Base-by-base conservation (phyloP, 37 sponge, comb jelly and placozoan species). In the Haliclona indistincta region DNA sequence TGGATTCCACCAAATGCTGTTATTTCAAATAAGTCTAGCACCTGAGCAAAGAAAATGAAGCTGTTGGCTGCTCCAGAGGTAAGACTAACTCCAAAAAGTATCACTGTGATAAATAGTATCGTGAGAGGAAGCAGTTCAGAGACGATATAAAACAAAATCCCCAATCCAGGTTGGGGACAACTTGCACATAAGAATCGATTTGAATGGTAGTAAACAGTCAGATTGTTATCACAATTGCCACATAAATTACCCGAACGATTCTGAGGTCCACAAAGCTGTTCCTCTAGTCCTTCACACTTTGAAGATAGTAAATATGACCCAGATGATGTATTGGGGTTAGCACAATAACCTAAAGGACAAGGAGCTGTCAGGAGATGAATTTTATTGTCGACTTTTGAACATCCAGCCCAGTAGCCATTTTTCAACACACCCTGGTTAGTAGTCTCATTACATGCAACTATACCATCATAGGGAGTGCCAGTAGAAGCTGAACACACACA, bases 351-450 rank as follows among this genome's bases (percentile, higher is more conserved):
- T 7, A 68, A 34, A 20, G 79, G 79, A 78, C 79, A 78, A 41
- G 67, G 53, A 29, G 54, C 60, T 2, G 79, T 78, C 1, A 56
- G 22, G 22, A 78, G 22, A 8, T 4, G 4, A 25, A 2, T 26
- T 2, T 53, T 53, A 47, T 22, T 23, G 11, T 28, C 37, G 2
- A 63, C 29, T n/a, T n/a, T n/a, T n/a, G n/a, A n/a, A 63, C 67
- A 82, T 2, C 83, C 83, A 40, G 74, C 83, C 83, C 83, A 82
- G 65, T 68, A 82, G 60, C 83, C 83, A 35, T 40, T 38, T 32
- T 35, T 36, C 36, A 82, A 22, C 37, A 60, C 10, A 2, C 56
- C 83, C 55, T 52, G 22, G 42, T 30, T 53, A 10, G 3, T 41
- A n/a, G 33, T 39, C 4, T 38, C 47, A 38, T 74, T 33, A 17